Percentiles rank a stretch among this genome's conserved stretches.
Conservation (phyloP, 2,113 vertebrate genomes). For the Anthoscopus minutus region DNA sequence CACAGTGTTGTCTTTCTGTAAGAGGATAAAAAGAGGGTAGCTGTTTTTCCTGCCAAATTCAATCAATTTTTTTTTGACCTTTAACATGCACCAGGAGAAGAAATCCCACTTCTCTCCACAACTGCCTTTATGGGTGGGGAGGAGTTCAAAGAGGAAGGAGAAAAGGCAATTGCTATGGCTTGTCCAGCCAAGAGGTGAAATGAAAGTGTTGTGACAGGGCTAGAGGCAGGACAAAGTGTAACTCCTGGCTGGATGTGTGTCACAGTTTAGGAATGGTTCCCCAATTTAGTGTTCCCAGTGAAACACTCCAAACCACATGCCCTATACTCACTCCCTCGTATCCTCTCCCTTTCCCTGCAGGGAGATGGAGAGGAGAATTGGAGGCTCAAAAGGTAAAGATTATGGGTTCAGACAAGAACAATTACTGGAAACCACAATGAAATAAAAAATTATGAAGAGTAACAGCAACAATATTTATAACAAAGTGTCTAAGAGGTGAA, state of each 20-base stretch:
- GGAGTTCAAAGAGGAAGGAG: neutral
- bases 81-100: neutral
- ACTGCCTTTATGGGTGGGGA: neutral
- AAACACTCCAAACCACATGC: neutral
- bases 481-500: neutral
- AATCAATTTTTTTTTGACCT: neutral
- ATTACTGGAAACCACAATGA: neutral
- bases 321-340: neutral
- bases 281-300: neutral
- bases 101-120: neutral
- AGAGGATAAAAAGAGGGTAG: neutral
- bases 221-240: neutral
- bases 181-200: neutral
- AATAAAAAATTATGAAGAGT: neutral
- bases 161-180: neutral
- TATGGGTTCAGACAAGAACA: neutral
- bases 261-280: neutral
- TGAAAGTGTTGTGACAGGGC: neutral
- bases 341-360: neutral
- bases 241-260: neutral
- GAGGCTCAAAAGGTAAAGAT: neutral
- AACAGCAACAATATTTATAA: neutral
- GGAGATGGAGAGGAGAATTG: neutral
- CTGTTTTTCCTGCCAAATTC: neutral
- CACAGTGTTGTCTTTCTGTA: neutral